phyloP scores from a whole-genome alignment of 2,888 invertebrate genomes.

The Macrophya alboannulata region DNA sequence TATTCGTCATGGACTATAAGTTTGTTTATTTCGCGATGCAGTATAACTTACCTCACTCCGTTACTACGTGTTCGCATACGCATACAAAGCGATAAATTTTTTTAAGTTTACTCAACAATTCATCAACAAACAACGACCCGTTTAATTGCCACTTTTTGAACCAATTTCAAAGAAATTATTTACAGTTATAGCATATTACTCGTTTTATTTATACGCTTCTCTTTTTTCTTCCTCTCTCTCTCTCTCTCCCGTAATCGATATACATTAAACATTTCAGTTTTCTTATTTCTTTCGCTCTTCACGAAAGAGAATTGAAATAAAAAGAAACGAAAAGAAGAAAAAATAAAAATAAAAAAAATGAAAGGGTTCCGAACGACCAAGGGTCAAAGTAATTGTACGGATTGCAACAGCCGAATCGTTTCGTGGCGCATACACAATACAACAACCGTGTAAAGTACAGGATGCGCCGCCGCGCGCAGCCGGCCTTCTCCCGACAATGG shows the following conservation, averaged over 20 bases:
- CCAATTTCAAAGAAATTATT: not conserved
- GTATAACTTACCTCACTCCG: not conserved
- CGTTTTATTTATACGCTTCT: not conserved
- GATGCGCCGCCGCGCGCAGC: slow-evolving; percentile 37
- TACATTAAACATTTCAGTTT: not conserved
- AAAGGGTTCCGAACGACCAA: not conserved
- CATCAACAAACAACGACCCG: not conserved
- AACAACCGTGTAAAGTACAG: slow-evolving; percentile 34
- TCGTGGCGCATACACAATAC: slow-evolving; percentile 32
- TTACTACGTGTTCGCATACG: slow-evolving; percentile 22
- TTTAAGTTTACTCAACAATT: not conserved
- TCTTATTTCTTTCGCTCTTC: not conserved
- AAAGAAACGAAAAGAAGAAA: not conserved
- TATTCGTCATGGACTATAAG: slow-evolving; percentile 1
- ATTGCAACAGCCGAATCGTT: slow-evolving; percentile 42
- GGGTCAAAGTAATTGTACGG: slow-evolving; percentile 39
- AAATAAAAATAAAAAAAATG: not conserved
- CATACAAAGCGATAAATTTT: not conserved
- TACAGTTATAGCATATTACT: not conserved
- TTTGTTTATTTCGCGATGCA: not conserved
- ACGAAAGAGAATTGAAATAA: not conserved
- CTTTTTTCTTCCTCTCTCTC: not conserved
- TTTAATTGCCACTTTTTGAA: not conserved
- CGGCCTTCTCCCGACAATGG: slow-evolving; percentile 44
- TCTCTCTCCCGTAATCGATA: not conserved